These are phyloP conservation scores for Sturmia bella DNA, from an alignment of 2,888 invertebrate genomes.

Conservation along the genomic window DNA sequence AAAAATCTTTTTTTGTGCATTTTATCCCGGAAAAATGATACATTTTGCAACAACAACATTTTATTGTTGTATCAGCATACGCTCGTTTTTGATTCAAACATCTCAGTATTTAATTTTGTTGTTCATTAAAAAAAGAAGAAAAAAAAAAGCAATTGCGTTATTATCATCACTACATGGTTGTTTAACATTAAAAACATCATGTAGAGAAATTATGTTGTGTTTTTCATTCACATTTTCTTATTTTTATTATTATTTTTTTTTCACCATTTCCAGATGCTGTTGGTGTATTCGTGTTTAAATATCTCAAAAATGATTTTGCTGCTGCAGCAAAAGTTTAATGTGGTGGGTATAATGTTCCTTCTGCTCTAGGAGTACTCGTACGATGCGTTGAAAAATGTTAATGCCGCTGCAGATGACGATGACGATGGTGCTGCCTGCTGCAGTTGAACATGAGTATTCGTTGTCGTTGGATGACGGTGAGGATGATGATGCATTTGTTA, in stretches of 20 bases:
- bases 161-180: slow-evolving; percentile 70
- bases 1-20: slow-evolving; percentile 40
- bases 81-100: slow-evolving; percentile 10
- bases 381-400: slow-evolving; percentile 45
- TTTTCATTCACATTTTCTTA: slow-evolving; percentile 50
- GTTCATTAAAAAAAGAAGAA: slow-evolving; percentile 40
- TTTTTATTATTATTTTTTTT: slow-evolving; percentile 12
- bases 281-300: background rate
- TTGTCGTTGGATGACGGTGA: slow-evolving; percentile 1
- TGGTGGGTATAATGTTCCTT: slow-evolving; percentile 62
- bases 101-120: slow-evolving; percentile 26
- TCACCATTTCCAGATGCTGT: background rate
- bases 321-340: slow-evolving; percentile 64
- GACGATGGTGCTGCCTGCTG: slow-evolving; percentile 23
- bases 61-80: slow-evolving; percentile 7
- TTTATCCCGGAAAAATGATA: slow-evolving; percentile 31
- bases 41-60: slow-evolving; percentile 23
- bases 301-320: slow-evolving; percentile 36
- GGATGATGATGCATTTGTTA: slow-evolving; percentile 56
- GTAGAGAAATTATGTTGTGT: slow-evolving; percentile 68
- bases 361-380: slow-evolving; percentile 1
- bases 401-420: slow-evolving; percentile 41
- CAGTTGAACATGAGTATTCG: slow-evolving; percentile 15
- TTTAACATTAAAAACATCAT: slow-evolving; percentile 72
- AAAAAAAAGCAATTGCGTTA: slow-evolving; percentile 56